A percentile compares a stretch with the other conserved stretches of the same genome.
phyloP scores from a whole-genome alignment of 2,888 invertebrate species.

The Drosophila atroscutellata region DNA sequence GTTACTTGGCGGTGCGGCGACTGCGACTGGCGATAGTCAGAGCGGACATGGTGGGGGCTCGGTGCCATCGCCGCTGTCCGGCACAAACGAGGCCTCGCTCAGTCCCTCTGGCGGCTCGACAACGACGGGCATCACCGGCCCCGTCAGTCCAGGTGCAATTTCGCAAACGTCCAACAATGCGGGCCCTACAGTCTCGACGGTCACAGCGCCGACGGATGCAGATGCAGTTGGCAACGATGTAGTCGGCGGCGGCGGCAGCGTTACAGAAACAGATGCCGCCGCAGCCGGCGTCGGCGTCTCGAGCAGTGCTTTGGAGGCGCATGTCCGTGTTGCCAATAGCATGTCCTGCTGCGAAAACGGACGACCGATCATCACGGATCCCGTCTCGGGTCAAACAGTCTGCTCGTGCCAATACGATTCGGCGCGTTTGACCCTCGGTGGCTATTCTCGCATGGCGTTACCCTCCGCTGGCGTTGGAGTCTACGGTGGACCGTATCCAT shows the following conservation, averaged over 20 bases:
- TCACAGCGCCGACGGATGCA: slow-evolving; percentile 53
- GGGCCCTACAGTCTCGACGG: slow-evolving; percentile 51
- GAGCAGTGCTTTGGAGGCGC: slow-evolving; percentile 49
- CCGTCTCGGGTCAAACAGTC: slow-evolving; percentile 95
- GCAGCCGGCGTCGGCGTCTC: slow-evolving; percentile 24
- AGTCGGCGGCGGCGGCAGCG: slow-evolving; percentile 50
- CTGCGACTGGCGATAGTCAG: slow-evolving; percentile 66
- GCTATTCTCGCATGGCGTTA: slow-evolving; percentile 90
- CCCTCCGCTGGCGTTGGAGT: slow-evolving; percentile 90
- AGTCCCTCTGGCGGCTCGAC: slow-evolving; percentile 88
- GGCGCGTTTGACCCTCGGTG: slow-evolving; percentile 92
- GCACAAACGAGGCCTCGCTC: slow-evolving; percentile 90
- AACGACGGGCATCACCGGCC: slow-evolving; percentile 83
- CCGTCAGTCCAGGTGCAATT: slow-evolving; percentile 85
- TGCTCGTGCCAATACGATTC: slow-evolving; percentile 98
- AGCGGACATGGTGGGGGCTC: slow-evolving; percentile 72
- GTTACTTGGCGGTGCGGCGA: slow-evolving; percentile 72
- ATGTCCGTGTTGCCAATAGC: slow-evolving; percentile 49
- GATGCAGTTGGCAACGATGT: slow-evolving; percentile 59
- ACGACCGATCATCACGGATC: slow-evolving; percentile 96
- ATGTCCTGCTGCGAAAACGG: slow-evolving; percentile 94
- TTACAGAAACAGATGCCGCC: slow-evolving; percentile 55
- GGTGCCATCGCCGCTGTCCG: slow-evolving; percentile 91
- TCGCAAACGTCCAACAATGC: slow-evolving; percentile 85
- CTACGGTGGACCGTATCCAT: slow-evolving; percentile 94